Evolutionary conservation across 2,797 vertebrate species (phyloP).

Genomic region (Anguilla pacifica): DNA sequence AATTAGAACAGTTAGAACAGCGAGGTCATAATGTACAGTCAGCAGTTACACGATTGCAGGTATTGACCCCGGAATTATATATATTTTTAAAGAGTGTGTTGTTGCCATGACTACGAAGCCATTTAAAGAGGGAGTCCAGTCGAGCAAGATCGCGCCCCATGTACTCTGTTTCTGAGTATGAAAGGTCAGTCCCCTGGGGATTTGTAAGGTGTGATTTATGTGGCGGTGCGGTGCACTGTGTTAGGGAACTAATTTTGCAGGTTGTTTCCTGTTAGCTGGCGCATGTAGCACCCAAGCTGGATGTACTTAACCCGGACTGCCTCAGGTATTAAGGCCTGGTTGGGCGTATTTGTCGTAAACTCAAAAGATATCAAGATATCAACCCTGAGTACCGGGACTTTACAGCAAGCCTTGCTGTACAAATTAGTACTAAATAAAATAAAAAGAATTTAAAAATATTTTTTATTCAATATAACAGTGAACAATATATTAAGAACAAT

Average conservation of each 20-base stretch:
- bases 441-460: too few species aligned
- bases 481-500: too few species aligned
- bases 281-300: neutral
- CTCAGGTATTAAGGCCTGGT: neutral
- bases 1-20: neutral
- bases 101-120: constrained; percentile 1
- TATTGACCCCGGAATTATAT: neutral
- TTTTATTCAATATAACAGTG: too few species aligned
- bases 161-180: neutral
- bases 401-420: too few species aligned
- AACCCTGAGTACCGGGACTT: too few species aligned
- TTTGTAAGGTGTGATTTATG: neutral
- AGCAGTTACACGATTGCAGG: neutral
- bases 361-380: too few species aligned
- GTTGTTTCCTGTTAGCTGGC: neutral
- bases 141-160: neutral
- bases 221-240: neutral
- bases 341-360: too few species aligned
- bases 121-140: neutral
- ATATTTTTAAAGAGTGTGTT: neutral
- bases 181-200: neutral
- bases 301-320: neutral
- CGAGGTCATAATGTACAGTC: neutral
- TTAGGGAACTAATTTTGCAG: neutral
- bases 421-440: too few species aligned